Evolutionary conservation across 2,797 vertebrate species (phyloP).

Genomic region (Capromys pilorides): DNA sequence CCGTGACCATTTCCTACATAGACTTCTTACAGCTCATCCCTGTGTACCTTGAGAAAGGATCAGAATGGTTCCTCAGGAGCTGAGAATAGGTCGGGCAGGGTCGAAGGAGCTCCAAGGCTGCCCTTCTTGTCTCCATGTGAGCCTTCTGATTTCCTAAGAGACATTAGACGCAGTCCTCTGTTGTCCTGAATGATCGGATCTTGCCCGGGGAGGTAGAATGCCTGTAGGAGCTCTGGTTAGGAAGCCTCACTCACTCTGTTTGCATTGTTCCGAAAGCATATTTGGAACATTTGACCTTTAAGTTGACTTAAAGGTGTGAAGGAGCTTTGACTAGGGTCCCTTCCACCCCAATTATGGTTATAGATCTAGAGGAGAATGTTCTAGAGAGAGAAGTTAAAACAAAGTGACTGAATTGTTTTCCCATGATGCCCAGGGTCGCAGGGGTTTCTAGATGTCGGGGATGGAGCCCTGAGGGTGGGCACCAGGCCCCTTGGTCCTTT

Average conservation of each 20-base stretch:
- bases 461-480: neutral
- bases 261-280: neutral
- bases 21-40: neutral
- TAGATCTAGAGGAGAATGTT: neutral
- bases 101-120: neutral
- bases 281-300: neutral
- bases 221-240: neutral
- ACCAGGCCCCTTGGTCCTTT: neutral
- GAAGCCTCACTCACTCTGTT: neutral
- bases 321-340: neutral
- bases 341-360: neutral
- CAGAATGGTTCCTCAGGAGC: neutral
- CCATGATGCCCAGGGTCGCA: neutral
- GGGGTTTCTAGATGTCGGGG: neutral
- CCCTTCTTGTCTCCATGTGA: neutral
- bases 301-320: neutral
- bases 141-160: neutral
- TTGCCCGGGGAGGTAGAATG: neutral
- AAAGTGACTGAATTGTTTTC: neutral
- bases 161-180: neutral
- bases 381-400: neutral
- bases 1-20: neutral
- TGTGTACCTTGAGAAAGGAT: neutral
- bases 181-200: neutral
- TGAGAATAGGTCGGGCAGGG: neutral